phyloP scores from a whole-genome alignment of 2,888 invertebrate species.

The Lagria hirta region DNA sequence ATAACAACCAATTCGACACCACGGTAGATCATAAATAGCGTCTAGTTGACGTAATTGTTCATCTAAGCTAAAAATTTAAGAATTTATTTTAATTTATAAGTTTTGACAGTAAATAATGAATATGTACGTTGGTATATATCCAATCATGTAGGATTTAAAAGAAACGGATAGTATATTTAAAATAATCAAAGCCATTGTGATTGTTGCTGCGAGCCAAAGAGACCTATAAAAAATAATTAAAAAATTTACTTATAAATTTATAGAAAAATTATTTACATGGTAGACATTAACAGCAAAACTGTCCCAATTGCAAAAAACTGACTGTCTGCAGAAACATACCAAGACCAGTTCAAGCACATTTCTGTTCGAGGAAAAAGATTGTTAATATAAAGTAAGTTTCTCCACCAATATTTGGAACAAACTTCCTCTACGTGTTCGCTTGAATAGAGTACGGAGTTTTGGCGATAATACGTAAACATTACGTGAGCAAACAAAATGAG shows the following conservation, averaged over 20 bases:
- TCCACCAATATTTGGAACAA: conserved; percentile 59
- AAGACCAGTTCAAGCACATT: conserved; percentile 58
- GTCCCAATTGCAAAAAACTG: conserved; percentile 53
- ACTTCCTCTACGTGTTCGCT: conserved; percentile 49
- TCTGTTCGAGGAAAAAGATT: conserved; percentile 53
- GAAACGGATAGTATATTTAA: conserved; percentile 46
- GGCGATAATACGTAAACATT: conserved; percentile 48
- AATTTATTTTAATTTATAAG: no score
- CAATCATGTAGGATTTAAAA: conserved; percentile 49
- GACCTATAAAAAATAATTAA: background rate
- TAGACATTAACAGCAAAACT: conserved; percentile 52
- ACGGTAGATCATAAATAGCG: conserved; percentile 57
- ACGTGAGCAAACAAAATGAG: conserved; percentile 51
- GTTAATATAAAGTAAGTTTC: conserved; percentile 57
- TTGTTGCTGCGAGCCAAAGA: conserved; percentile 31
- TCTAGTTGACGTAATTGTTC: conserved; percentile 49
- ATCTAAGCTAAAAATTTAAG: conserved; percentile 52
- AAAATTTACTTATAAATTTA: background rate
- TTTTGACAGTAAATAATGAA: no score
- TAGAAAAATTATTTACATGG: conserved; percentile 48
- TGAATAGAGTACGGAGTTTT: conserved; percentile 49
- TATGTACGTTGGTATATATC: conserved; percentile 55
- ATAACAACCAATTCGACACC: conserved; percentile 57
- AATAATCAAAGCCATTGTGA: conserved; percentile 43
- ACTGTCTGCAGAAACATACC: conserved; percentile 57